Conservation (phyloP, 2,797 vertebrate species). For the Urocyon cinereoargenteus region DNA sequence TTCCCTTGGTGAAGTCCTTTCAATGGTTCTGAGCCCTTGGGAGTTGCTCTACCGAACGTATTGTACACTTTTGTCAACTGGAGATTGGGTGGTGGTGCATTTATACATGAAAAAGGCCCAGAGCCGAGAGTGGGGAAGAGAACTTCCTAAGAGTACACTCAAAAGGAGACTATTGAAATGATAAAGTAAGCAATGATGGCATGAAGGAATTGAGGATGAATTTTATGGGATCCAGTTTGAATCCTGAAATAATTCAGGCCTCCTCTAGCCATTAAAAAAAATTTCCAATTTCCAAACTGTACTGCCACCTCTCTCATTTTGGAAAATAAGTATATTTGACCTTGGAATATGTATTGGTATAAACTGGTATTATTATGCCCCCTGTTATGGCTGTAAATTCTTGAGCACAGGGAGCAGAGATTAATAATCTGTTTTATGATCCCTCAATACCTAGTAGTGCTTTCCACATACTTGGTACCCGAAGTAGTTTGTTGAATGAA, state of each 20-base stretch:
- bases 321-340: not conserved
- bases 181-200: not conserved
- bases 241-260: conserved; percentile 12
- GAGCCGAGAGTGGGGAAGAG: not conserved
- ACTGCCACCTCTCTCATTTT: not conserved
- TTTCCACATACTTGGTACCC: not conserved
- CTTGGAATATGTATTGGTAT: not conserved
- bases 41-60: not conserved
- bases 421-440: not conserved
- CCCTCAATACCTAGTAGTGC: not conserved
- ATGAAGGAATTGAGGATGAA: not conserved
- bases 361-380: not conserved
- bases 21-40: not conserved
- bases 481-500: not conserved
- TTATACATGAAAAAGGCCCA: not conserved
- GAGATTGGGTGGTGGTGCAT: not conserved
- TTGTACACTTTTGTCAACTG: not conserved
- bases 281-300: not conserved
- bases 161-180: not conserved
- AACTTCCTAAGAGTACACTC: not conserved
- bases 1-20: not conserved
- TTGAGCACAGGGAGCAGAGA: not conserved
- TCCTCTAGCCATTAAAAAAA: not conserved
- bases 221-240: not conserved
- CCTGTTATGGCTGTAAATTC: not conserved